Evolutionary conservation across 2,113 vertebrate genomes (phyloP).

Genomic region (Gopherus evgoodei): DNA sequence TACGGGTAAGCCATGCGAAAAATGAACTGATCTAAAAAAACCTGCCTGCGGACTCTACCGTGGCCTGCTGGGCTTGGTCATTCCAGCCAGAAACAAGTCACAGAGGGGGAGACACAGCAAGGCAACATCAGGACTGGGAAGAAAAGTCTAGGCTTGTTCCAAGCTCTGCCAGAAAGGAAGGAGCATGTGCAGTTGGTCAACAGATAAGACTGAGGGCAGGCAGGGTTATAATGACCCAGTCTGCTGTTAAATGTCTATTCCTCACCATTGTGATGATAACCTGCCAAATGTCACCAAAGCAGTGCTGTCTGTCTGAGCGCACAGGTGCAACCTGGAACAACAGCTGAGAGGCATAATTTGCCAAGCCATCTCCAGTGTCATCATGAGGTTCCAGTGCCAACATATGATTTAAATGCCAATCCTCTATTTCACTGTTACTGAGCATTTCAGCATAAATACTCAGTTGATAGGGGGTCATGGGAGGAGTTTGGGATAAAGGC

Average conservation of each 20-base stretch:
- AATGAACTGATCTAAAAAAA: not conserved
- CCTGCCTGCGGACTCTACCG: not conserved
- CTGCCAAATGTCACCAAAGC: not conserved
- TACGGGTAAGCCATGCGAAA: not conserved
- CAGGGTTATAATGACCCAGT: not conserved
- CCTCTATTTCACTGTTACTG: not conserved
- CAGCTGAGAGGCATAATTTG: not conserved
- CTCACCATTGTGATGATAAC: not conserved
- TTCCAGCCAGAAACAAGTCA: not conserved
- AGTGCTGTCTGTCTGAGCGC: accelerated
- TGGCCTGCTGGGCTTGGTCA: not conserved
- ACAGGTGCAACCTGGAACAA: not conserved
- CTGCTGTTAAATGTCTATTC: accelerated
- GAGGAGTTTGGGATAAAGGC: not conserved
- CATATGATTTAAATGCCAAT: not conserved
- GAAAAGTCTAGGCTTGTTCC: not conserved
- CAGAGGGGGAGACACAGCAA: not conserved
- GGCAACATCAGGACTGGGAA: not conserved
- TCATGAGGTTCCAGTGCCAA: not conserved
- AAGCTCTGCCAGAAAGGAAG: not conserved
- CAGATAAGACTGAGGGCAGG: not conserved
- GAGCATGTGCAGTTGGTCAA: not conserved
- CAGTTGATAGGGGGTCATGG: not conserved
- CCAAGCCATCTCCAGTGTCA: not conserved
- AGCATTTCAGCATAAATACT: not conserved